These are phyloP conservation scores for Hephaestus fuliginosus DNA, from an alignment of 2,797 vertebrate genomes.

Conservation along the genomic window DNA sequence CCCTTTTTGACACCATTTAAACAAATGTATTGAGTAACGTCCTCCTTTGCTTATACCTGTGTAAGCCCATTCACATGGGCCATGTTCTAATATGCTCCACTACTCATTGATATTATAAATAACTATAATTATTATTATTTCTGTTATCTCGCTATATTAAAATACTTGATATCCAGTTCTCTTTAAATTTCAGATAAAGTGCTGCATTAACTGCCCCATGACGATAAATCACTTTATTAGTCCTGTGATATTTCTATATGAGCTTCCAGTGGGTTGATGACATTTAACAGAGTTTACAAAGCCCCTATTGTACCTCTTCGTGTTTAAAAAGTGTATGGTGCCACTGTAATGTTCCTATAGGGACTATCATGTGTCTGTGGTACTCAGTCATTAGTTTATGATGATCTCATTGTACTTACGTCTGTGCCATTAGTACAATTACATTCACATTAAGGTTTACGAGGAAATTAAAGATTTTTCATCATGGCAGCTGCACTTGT, in stretches of 20 bases:
- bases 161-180: neutral
- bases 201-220: neutral
- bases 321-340: slow-evolving; percentile 20
- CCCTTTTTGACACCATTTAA: neutral
- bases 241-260: slow-evolving; percentile 1
- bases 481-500: slow-evolving; percentile 3
- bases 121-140: neutral
- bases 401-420: slow-evolving; percentile 24
- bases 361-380: slow-evolving; percentile 33
- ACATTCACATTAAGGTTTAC: slow-evolving; percentile 23
- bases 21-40: neutral
- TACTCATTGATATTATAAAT: too few species aligned
- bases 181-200: neutral
- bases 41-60: neutral
- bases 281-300: slow-evolving; percentile 4
- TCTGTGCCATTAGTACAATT: neutral
- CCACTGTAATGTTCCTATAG: slow-evolving; percentile 19
- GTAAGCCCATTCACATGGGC: neutral
- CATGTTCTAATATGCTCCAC: neutral
- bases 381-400: slow-evolving; percentile 21
- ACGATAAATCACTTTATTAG: neutral
- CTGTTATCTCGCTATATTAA: neutral
- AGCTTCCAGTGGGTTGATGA: slow-evolving; percentile 4
- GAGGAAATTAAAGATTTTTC: slow-evolving; percentile 4
- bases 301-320: slow-evolving; percentile 14